phyloP scores from a whole-genome alignment of 2,797 vertebrate species.

The Enteromius thamalakanensis region DNA sequence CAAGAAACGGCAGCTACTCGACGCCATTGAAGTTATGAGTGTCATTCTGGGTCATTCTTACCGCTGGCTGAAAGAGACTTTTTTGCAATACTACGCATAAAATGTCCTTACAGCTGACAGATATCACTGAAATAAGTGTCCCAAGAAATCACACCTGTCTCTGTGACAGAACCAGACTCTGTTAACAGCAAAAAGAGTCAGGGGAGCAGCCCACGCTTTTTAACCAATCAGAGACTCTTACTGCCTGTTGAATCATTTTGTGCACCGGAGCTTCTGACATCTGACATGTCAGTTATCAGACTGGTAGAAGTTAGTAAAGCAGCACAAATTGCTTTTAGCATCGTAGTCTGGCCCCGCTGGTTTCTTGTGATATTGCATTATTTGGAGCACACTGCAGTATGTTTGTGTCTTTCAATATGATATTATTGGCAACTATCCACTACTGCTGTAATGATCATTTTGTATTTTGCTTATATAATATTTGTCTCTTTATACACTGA shows the following conservation, averaged over 20 bases:
- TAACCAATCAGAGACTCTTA: neutral
- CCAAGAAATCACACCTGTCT: constrained; percentile 3
- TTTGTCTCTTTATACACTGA: neutral
- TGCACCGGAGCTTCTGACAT: neutral
- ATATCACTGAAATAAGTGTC: constrained; percentile 3
- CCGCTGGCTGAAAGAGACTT: neutral
- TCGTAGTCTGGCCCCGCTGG: neutral
- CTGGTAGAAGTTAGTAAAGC: constrained; percentile 17
- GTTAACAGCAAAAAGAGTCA: constrained; percentile 13
- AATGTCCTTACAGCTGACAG: constrained; percentile 4
- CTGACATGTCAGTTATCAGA: neutral
- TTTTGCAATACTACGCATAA: neutral
- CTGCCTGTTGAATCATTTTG: neutral
- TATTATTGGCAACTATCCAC: neutral
- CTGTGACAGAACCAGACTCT: neutral
- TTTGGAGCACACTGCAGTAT: neutral
- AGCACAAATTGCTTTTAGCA: constrained; percentile 7
- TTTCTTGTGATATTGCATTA: neutral
- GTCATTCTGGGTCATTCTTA: neutral
- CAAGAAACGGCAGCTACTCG: neutral
- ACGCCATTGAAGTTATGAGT: neutral
- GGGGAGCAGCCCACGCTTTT: constrained; percentile 14
- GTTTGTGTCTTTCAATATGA: neutral
- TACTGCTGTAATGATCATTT: neutral
- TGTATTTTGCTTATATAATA: neutral